Base-by-base conservation (phyloP, 2,797 vertebrate species). In the Psittacula echo region DNA sequence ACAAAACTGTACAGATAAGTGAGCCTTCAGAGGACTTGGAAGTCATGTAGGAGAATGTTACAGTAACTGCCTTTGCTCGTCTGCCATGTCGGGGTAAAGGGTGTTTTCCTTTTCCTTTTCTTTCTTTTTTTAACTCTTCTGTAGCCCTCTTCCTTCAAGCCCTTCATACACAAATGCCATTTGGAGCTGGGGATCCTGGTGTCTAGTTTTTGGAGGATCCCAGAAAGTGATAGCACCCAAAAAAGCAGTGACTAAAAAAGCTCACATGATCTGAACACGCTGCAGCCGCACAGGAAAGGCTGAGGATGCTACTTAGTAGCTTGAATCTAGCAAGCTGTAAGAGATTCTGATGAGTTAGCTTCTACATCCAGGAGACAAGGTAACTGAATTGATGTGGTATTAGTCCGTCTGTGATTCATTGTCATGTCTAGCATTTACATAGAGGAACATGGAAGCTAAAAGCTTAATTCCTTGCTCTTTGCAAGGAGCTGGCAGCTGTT, bases 371-470 rank as follows among this genome's bases (percentile, higher is more conserved):
- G 72, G 47, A 20, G 32, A 11, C 54, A 2, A 24, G 60, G 71
- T 2, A 11, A 23, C 34, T 4, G n/a, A 13, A 3, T 7, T 42
- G 3, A 1, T 18, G 82, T 13, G 61, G n/a, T 4, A 9, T 16
- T 13, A 15, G 32, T 58, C 9, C 2, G 83, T 13, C 82, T 1
- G 23, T 5, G 54, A 10, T 13, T 65, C 47, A 4, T 4, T 3
- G 12, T 1, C 45, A 0, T 2, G n/a, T 1, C 50, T 13, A 4
- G 61, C 12, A 1, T 24, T 89, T 17, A 13, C n/a, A 2, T 0
- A 7, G 32, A 24, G n/a, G 51, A 48, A 13, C 13, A 1, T 0
- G 9, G 23, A 44, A 74, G 45, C 78, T 18, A 65, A 16, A 7
- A 17, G 30, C 16, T 53, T 6, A 14, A 16, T 34, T 44, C 54